A percentile compares a stretch with the other conserved stretches of the same genome.
Conservation (phyloP, 2,797 vertebrate species). For the Sebastes elongatus region DNA sequence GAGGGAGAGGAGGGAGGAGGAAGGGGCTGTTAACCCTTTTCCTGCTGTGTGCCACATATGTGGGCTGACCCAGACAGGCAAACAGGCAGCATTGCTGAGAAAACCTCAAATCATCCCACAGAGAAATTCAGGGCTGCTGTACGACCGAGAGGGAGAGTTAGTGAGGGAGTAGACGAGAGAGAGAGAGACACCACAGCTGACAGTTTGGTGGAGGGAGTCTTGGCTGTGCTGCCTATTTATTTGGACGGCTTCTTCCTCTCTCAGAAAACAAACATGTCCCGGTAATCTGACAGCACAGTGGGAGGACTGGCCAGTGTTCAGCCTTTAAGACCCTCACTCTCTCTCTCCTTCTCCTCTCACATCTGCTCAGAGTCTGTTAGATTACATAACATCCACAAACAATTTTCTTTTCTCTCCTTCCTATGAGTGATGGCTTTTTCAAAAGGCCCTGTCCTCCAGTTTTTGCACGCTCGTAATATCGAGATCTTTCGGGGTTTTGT, state of each 20-base stretch:
- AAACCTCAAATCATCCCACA: slow-evolving; percentile 80
- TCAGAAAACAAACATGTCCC: slow-evolving; percentile 77
- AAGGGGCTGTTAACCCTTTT: slow-evolving; percentile 75
- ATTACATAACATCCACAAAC: slow-evolving; percentile 75
- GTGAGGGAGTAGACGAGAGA: slow-evolving; percentile 31
- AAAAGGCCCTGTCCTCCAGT: slow-evolving; percentile 23
- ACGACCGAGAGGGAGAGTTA: slow-evolving; percentile 47
- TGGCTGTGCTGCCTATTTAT: slow-evolving; percentile 74
- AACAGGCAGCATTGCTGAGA: slow-evolving; percentile 77
- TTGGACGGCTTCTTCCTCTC: slow-evolving; percentile 74
- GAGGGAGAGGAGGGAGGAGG: slow-evolving; percentile 15
- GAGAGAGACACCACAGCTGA: slow-evolving; percentile 59
- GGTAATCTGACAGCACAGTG: slow-evolving; percentile 75
- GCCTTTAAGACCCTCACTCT: slow-evolving; percentile 50
- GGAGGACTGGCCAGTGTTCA: slow-evolving; percentile 65
- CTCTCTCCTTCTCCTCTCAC: slow-evolving; percentile 38
- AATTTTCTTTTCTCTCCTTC: slow-evolving; percentile 67
- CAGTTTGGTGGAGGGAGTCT: slow-evolving; percentile 54
- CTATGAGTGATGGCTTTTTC: slow-evolving; percentile 49
- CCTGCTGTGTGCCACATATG: slow-evolving; percentile 78
- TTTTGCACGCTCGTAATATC: slow-evolving; percentile 15
- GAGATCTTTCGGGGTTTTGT: slow-evolving; percentile 35
- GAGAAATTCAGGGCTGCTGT: slow-evolving; percentile 69
- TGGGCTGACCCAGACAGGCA: slow-evolving; percentile 81
- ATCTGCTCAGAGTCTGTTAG: slow-evolving; percentile 70